These are phyloP conservation scores for Phthorimaea operculella DNA, from an alignment of 1,140 invertebrate species.

Conservation along the genomic window DNA sequence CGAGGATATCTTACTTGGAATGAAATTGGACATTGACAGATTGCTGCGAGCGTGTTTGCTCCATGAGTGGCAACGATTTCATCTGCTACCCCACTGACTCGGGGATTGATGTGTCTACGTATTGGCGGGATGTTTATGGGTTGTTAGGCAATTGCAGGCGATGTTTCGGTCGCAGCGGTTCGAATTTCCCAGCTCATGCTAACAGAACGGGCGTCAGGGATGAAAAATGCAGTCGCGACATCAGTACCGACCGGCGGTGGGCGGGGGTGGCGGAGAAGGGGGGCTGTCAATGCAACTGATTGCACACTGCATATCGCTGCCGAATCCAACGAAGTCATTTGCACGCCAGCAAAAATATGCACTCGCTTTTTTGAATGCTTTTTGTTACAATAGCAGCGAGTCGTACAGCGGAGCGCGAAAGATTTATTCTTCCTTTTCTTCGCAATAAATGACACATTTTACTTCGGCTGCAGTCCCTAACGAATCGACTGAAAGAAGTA, in stretches of 20 bases:
- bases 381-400: too few relatives aligned
- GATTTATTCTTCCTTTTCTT: too few relatives aligned
- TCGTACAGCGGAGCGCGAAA: too few relatives aligned
- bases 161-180: slow-evolving; percentile 3
- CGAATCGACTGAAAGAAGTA: too few relatives aligned
- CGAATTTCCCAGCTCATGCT: slow-evolving; percentile 21
- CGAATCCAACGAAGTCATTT: slow-evolving; percentile 9
- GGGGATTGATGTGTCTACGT: neutral
- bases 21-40: neutral
- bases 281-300: slow-evolving; percentile 33
- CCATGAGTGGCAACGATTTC: neutral
- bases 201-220: slow-evolving; percentile 31
- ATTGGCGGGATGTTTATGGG: neutral
- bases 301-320: slow-evolving; percentile 24
- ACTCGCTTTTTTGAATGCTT: neutral
- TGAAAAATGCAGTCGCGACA: slow-evolving; percentile 33
- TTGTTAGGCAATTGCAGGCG: slow-evolving; percentile 3
- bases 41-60: neutral
- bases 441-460: too few relatives aligned
- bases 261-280: slow-evolving; percentile 6
- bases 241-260: neutral
- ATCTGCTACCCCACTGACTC: neutral
- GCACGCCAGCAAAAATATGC: neutral
- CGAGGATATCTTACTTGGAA: neutral
- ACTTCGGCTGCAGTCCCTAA: too few relatives aligned